phyloP scores from a whole-genome alignment of 1,140 invertebrate genomes.

The Hydropsyche tenuis region DNA sequence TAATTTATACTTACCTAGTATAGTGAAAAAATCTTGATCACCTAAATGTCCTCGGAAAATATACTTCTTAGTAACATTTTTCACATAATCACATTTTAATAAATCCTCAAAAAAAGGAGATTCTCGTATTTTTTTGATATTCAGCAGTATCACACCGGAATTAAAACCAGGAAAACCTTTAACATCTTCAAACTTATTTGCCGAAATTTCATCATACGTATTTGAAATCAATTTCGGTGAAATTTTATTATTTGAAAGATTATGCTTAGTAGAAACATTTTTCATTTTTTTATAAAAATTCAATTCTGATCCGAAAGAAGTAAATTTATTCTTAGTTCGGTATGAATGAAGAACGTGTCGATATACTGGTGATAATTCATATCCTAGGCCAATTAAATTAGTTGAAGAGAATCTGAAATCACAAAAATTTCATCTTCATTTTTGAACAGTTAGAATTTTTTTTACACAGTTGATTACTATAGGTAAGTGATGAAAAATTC shows the following conservation, averaged over 20 bases:
- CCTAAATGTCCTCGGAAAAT: slow-evolving; percentile 80
- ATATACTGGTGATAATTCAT: slow-evolving; percentile 83
- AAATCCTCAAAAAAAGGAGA: slow-evolving; percentile 68
- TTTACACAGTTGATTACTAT: neutral
- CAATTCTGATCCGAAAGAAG: slow-evolving; percentile 62
- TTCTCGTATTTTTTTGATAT: slow-evolving; percentile 73
- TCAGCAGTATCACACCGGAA: slow-evolving; percentile 79
- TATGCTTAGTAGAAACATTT: neutral
- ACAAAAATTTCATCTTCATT: slow-evolving; percentile 28
- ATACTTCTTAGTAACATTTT: slow-evolving; percentile 73
- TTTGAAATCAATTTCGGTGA: neutral
- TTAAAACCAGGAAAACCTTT: slow-evolving; percentile 79
- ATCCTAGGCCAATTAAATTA: slow-evolving; percentile 77
- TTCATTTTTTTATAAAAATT: slow-evolving; percentile 10
- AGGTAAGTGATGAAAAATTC: too few relatives aligned
- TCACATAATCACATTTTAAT: slow-evolving; percentile 64
- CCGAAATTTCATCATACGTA: neutral
- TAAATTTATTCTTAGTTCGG: slow-evolving; percentile 67
- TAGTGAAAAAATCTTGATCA: slow-evolving; percentile 87
- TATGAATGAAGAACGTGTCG: slow-evolving; percentile 78
- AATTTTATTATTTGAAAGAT: neutral
- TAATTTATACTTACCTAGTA: slow-evolving; percentile 66
- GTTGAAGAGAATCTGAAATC: slow-evolving; percentile 57
- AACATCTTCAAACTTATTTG: neutral
- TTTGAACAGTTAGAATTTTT: too few relatives aligned